These are phyloP conservation scores for Chaenogobius annularis DNA, from an alignment of 2,113 vertebrate genomes.

Conservation along the genomic window DNA sequence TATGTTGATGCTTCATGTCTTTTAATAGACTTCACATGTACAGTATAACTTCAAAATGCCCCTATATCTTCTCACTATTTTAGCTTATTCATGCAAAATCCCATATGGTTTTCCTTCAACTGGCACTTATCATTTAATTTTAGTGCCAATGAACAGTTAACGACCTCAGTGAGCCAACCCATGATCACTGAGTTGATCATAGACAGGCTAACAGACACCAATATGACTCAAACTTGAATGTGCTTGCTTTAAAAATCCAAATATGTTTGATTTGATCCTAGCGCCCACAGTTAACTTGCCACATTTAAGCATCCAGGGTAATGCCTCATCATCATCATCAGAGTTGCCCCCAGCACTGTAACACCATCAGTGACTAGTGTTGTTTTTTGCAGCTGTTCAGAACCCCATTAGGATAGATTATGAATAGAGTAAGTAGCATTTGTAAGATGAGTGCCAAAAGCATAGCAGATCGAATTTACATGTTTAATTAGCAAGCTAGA, in stretches of 20 bases:
- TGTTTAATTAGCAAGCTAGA: background rate
- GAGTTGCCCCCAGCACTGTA: conserved; percentile 10
- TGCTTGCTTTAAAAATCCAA: conserved; percentile 4
- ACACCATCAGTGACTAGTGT: conserved; percentile 17
- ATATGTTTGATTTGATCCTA: conserved; percentile 39
- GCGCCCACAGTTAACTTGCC: conserved; percentile 13
- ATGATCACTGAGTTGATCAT: conserved; percentile 5
- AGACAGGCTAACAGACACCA: conserved; percentile 25
- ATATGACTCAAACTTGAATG: conserved; percentile 3
- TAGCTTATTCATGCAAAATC: background rate
- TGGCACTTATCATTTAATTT: conserved; percentile 27
- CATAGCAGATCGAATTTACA: background rate
- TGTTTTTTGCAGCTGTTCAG: conserved; percentile 9
- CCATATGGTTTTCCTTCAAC: conserved; percentile 12
- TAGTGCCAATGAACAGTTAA: background rate
- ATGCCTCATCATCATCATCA: conserved; percentile 1
- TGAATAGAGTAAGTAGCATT: background rate
- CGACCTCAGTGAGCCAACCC: background rate
- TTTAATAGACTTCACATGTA: background rate
- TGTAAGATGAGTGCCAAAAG: background rate
- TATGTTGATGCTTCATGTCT: background rate
- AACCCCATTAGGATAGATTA: background rate
- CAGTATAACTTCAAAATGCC: background rate
- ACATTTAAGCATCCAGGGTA: conserved; percentile 12
- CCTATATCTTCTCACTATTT: conserved; percentile 13